Percentiles rank a stretch among this genome's conserved stretches.
phyloP scores from a whole-genome alignment of 2,888 invertebrate species.

The Bombyx huttoni region DNA sequence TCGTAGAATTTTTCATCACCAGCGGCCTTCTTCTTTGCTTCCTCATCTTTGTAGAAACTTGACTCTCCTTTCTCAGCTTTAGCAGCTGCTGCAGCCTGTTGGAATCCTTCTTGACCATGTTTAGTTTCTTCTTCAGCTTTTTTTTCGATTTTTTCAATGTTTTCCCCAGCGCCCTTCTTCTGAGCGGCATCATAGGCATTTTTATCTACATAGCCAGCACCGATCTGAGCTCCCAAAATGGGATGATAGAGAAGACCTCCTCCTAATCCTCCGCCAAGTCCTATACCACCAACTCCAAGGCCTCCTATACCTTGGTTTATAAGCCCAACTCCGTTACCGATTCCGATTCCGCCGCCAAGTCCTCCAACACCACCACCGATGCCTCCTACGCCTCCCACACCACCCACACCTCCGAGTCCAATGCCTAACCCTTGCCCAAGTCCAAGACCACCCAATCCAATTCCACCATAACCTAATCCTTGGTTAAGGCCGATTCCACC shows the following conservation, averaged over 20 bases:
- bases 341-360: conserved; percentile 17
- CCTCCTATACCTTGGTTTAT: conserved; percentile 43
- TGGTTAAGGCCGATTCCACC: conserved; percentile 19
- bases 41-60: conserved; percentile 65
- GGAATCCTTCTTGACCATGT: conserved; percentile 71
- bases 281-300: conserved; percentile 35
- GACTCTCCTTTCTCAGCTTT: conserved; percentile 69
- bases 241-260: conserved; percentile 55
- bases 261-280: conserved; percentile 26
- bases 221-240: conserved; percentile 44
- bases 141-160: conserved; percentile 67
- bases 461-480: conserved; percentile 15
- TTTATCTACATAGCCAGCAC: conserved; percentile 67
- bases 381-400: conserved; percentile 29
- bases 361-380: conserved; percentile 24
- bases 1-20: conserved; percentile 74
- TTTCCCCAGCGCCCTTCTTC: conserved; percentile 70
- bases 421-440: conserved; percentile 25
- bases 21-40: conserved; percentile 71
- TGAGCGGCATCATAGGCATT: conserved; percentile 70
- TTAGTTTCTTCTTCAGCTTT: conserved; percentile 69
- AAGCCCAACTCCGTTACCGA: conserved; percentile 31
- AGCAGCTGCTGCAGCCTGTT: conserved; percentile 67
- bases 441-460: conserved; percentile 24
- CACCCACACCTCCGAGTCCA: conserved; percentile 24